Base-by-base conservation (phyloP, 2,113 vertebrate species). In the Argyrosomus japonicus region DNA sequence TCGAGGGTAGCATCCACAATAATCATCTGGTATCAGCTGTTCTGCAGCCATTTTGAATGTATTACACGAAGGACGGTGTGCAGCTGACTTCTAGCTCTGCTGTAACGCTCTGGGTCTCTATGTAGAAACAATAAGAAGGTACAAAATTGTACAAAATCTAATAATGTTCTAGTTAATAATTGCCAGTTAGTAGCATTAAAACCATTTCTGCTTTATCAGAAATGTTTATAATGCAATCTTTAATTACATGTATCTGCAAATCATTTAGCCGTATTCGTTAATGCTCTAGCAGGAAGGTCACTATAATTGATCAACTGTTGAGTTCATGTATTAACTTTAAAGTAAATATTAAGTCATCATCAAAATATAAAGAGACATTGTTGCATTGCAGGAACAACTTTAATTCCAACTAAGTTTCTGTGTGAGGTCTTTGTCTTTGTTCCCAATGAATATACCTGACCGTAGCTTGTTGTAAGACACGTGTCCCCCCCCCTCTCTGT, bases 11-110 rank as follows among this genome's bases (percentile, higher is more conserved):
- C 56, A 45, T 68, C 53, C n/a, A 40, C 48, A 43, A 13, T 40
- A 62, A 72, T 68, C 60, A 43, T 40, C 36, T 32, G 19, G 13
- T 29, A 40, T 58, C 50, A 5, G 64, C 17, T 68, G 68, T 68
- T 81, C 54, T 56, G 13, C 7, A 25, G 61, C 40, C 61, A 27
- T 75, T 73, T 63, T 68, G 21, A 73, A 74, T 54, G 73, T 57
- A 56, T 47, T 78, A 14, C 29, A 14, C 5, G 27, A 40, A 48
- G 9, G 36, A 45, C 36, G 1, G 23, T 18, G 36, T 32, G 18
- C n/a, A 21, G 71, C 17, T 70, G 19, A 19, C 54, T 29, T 29
- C 14, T 54, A 12, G n/a, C 6, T 67, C 45, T 60, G 32, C 53
- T 60, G 6, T 43, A 54, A 50, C n/a, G 12, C 6, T 36, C 32